Conservation (phyloP, 2,888 invertebrate species). For the Alentia gelatinosa region DNA sequence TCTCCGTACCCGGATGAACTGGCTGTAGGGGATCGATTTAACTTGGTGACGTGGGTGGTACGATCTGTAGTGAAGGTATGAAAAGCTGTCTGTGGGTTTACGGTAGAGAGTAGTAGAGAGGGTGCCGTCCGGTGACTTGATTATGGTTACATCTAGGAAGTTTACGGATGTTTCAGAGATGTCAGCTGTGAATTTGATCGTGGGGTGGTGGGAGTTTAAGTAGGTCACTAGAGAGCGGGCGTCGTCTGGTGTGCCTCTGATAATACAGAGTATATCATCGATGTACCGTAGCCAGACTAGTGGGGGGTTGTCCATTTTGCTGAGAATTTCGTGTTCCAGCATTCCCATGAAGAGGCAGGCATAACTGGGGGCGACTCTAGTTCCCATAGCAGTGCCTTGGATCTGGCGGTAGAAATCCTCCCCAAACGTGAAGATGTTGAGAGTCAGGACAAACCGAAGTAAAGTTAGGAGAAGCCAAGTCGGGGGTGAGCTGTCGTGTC, state of each 20-base stretch:
- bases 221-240: not conserved
- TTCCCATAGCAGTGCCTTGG: not conserved
- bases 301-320: not conserved
- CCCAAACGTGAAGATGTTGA: not conserved
- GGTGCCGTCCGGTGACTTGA: not conserved
- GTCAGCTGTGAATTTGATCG: not conserved
- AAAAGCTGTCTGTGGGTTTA: not conserved
- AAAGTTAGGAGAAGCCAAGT: not conserved
- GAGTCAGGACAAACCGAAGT: not conserved
- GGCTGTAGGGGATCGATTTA: not conserved
- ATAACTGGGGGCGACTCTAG: not conserved
- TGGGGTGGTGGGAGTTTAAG: not conserved
- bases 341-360: not conserved
- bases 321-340: not conserved
- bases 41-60: not conserved
- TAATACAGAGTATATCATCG: not conserved
- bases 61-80: not conserved
- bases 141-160: not conserved
- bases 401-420: not conserved
- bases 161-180: not conserved
- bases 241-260: not conserved
- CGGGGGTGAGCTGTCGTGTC: not conserved
- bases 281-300: not conserved
- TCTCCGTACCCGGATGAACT: not conserved
- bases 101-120: not conserved